phyloP scores from a whole-genome alignment of 2,888 invertebrate genomes.

The Caenorhabditis japonica region DNA sequence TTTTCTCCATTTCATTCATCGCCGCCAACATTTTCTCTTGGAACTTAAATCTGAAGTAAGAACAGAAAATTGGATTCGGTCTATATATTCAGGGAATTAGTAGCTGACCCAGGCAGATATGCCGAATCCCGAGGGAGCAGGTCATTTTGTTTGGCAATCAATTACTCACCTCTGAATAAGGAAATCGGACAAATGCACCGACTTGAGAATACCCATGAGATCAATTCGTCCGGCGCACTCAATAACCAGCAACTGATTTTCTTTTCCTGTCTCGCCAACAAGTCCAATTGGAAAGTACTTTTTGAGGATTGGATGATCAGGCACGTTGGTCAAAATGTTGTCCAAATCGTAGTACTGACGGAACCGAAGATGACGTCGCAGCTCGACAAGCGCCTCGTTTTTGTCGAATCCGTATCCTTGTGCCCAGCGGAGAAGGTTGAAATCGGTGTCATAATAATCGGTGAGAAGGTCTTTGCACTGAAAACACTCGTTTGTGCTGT shows the following conservation, averaged over 20 bases:
- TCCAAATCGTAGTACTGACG: constrained; percentile 65
- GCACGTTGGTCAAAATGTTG: constrained; percentile 54
- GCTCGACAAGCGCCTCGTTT: constrained; percentile 59
- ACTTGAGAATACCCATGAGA: constrained; percentile 67
- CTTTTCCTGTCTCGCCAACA: constrained; percentile 66
- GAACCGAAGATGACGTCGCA: constrained; percentile 65
- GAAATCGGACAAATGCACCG: constrained; percentile 66
- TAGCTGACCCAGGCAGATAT: no score
- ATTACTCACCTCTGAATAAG: constrained; percentile 59
- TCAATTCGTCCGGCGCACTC: constrained; percentile 72
- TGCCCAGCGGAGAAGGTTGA: constrained; percentile 69
- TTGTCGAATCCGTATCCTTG: constrained; percentile 62
- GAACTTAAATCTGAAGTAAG: constrained; percentile 58
- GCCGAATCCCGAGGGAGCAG: no score
- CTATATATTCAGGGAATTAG: no score
- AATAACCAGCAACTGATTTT: constrained; percentile 66
- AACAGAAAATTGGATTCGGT: no score
- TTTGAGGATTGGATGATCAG: constrained; percentile 62
- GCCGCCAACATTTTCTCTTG: constrained; percentile 65
- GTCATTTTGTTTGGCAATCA: neutral
- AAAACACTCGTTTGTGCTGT: no score
- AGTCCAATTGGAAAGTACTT: constrained; percentile 70
- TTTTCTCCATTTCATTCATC: constrained; percentile 67
- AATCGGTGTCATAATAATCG: constrained; percentile 65
- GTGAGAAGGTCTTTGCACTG: constrained; percentile 64